Conservation (phyloP, 2,888 invertebrate species). For the Agelastica alni region DNA sequence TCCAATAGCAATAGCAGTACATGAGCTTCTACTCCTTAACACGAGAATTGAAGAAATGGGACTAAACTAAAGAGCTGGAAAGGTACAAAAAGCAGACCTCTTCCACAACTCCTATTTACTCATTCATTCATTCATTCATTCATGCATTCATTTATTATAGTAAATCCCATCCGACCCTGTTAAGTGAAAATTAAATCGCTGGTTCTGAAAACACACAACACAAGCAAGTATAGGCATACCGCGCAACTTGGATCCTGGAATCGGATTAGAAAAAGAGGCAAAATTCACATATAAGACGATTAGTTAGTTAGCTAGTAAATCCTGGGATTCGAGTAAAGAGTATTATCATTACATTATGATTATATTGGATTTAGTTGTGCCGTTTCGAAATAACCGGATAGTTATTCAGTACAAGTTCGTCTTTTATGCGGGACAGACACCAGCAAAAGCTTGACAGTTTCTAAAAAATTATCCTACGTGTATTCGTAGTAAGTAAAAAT, state of each 20-base stretch:
- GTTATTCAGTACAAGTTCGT: conserved; percentile 52
- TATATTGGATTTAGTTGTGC: conserved; percentile 57
- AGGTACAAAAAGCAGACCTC: no score
- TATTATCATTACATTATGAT: conserved; percentile 59
- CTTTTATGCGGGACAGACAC: conserved; percentile 43
- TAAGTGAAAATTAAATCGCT: no score
- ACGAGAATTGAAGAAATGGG: no score
- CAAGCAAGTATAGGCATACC: conserved; percentile 16
- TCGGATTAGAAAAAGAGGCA: conserved; percentile 57
- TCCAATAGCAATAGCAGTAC: no score
- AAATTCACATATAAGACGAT: conserved; percentile 58
- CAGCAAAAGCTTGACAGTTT: not conserved
- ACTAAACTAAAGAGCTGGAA: no score
- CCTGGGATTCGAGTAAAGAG: conserved; percentile 57
- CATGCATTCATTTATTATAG: no score
- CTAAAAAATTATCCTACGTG: no score
- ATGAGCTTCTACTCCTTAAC: no score
- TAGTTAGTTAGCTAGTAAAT: conserved; percentile 55
- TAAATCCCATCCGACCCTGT: no score
- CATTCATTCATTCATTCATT: no score
- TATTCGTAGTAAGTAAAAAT: no score
- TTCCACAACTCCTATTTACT: no score
- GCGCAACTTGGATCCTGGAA: conserved; percentile 35
- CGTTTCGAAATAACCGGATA: conserved; percentile 49
- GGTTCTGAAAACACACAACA: conserved; percentile 1